Evolutionary conservation across 2,888 invertebrate genomes (phyloP), one percentile per base, ranked within the genome.

Genomic region (Chironomus tentans): DNA sequence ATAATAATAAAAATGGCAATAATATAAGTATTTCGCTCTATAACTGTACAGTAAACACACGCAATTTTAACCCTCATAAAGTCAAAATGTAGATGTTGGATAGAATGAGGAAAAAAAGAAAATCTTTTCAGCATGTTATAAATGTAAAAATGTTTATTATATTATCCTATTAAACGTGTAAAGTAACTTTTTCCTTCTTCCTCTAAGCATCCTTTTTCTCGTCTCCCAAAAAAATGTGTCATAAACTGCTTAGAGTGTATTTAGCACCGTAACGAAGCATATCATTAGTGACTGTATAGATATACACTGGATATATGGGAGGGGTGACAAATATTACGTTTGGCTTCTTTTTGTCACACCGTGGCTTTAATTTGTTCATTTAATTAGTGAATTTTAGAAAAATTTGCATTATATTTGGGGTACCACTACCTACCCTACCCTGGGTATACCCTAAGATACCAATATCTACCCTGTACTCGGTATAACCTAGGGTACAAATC

Each of bases 141-240:
- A 76, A 76, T 76, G 76, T 69, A 76, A 69, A 56, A 69, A 69
- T 76, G 56, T 76, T 76, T 76, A 76, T 76, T 76, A 76, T 76
- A 75, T 68, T 46, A 76, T 76, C 76, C 69, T 28, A 76, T 76
- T 76, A 76, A 76, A 76, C 69, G 76, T 76, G 76, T 76, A 76
- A 68, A 68, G 38, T 68, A 48, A 73, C 22, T 74, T 22, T 62
- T 68, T 38, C 38, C 10, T 38, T 38, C 38, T 10, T 38, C 10
- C 38, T 38, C 38, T 38, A 38, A 38, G 10, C 38, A 38, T 38
- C 38, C 38, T 38, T 38, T 38, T 38, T 62, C 18, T 50, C 15
- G n/a, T 56, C 65, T 13, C 65, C 21, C 12, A 65, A 28, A 38
- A 28, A 38, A 38, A 65, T 65, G 65, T 65, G 65, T 65, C 65